Conservation (phyloP, 2,888 invertebrate species). For the Dasysyrphus tricinctus region DNA sequence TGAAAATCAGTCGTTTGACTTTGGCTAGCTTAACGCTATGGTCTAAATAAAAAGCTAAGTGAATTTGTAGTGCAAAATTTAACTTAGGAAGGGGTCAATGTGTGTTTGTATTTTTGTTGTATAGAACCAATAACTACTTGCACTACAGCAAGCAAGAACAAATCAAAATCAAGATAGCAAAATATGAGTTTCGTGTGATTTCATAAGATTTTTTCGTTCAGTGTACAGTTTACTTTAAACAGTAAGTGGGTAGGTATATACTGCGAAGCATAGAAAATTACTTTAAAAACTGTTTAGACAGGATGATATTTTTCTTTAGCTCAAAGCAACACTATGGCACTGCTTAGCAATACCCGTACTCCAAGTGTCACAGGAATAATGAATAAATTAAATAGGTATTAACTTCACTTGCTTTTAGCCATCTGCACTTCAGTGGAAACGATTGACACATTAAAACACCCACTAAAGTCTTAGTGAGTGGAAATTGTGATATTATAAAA, state of each 20-base stretch:
- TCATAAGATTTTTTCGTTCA: not conserved
- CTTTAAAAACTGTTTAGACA: slow-evolving; percentile 35
- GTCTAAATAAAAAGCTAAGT: too few species aligned
- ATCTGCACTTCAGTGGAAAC: not conserved
- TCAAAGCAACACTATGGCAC: not conserved
- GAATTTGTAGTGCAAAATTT: too few species aligned
- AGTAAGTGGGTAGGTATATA: too few species aligned
- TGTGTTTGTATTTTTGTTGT: too few species aligned
- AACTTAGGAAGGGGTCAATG: too few species aligned
- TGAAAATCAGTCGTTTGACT: too few species aligned
- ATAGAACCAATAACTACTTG: too few species aligned
- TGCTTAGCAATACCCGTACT: not conserved
- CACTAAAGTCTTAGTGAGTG: slow-evolving; percentile 18
- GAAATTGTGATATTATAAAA: slow-evolving; percentile 12
- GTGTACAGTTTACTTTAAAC: not conserved
- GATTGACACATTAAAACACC: slow-evolving; percentile 38
- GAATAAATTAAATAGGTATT: slow-evolving; percentile 46
- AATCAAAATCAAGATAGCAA: too few species aligned
- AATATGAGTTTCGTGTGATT: not conserved
- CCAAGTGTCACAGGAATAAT: slow-evolving; percentile 16
- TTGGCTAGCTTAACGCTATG: too few species aligned
- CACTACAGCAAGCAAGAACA: too few species aligned
- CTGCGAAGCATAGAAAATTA: not conserved
- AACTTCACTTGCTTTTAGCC: slow-evolving; percentile 17
- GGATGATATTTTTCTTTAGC: not conserved